Percentiles rank a stretch among this genome's conserved stretches.
Evolutionary conservation across 2,888 invertebrate species (phyloP).

Genomic region (Hetaerina titia): DNA sequence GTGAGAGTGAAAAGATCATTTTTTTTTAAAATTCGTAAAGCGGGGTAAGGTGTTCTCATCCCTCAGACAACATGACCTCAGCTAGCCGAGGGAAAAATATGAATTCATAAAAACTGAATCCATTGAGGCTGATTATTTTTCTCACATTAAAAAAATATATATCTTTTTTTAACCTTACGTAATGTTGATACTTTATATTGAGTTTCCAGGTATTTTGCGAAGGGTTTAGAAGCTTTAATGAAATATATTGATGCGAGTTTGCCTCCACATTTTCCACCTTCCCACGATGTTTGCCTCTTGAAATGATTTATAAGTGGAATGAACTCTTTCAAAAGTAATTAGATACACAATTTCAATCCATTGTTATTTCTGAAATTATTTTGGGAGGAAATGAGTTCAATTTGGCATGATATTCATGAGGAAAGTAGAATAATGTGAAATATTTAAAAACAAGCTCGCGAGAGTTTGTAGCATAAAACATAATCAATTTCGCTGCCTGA

Average conservation of each 20-base stretch:
- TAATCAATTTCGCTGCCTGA: not conserved
- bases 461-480: not conserved
- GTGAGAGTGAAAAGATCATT: not conserved
- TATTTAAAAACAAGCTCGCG: not conserved
- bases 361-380: not conserved
- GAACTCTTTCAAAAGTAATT: not conserved
- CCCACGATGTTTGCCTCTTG: not conserved
- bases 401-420: not conserved
- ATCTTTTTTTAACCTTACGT: not conserved
- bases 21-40: not conserved
- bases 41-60: not conserved
- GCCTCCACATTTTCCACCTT: not conserved
- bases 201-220: not conserved
- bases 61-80: not conserved
- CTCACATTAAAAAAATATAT: not conserved
- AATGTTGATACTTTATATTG: not conserved
- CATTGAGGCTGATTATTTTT: not conserved
- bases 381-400: not conserved
- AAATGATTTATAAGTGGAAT: not conserved
- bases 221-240: not conserved
- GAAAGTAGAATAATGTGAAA: not conserved
- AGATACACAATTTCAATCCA: not conserved
- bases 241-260: not conserved
- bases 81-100: not conserved
- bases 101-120: not conserved